Conservation (phyloP, 1,140 invertebrate species). For the Danaus melanippus region DNA sequence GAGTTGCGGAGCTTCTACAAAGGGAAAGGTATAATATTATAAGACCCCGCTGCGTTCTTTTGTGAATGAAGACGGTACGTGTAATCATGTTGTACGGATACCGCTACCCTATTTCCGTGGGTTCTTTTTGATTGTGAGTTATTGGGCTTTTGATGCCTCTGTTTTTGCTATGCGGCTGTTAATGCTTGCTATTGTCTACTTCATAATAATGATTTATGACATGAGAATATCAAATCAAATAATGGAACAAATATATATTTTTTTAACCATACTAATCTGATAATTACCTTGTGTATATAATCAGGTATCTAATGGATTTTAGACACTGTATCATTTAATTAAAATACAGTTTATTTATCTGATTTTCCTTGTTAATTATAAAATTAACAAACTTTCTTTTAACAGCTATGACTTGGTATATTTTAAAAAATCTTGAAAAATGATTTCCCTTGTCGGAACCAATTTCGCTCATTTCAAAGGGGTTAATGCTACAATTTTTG, state of each 20-base stretch:
- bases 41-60: slow-evolving; percentile 65
- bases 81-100: slow-evolving; percentile 68
- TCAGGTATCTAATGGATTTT: too few species aligned
- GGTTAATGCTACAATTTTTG: slow-evolving; percentile 68
- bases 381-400: neutral
- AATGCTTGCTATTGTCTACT: slow-evolving; percentile 15
- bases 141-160: slow-evolving; percentile 57
- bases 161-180: slow-evolving; percentile 49
- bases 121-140: slow-evolving; percentile 63
- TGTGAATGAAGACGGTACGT: slow-evolving; percentile 62
- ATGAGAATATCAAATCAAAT: too few species aligned
- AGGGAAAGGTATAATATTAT: slow-evolving; percentile 66
- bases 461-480: slow-evolving; percentile 64
- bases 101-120: slow-evolving; percentile 61
- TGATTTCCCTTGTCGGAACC: slow-evolving; percentile 42
- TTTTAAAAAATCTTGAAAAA: slow-evolving; percentile 36
- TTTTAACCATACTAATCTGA: neutral
- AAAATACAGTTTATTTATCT: too few species aligned
- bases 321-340: too few species aligned
- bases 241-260: neutral
- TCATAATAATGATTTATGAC: slow-evolving; percentile 1
- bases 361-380: neutral
- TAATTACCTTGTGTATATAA: too few species aligned
- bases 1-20: slow-evolving; percentile 56
- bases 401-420: slow-evolving; percentile 13